Evolutionary conservation across 2,888 invertebrate genomes (phyloP).

Genomic region (Calliopum simillimum): DNA sequence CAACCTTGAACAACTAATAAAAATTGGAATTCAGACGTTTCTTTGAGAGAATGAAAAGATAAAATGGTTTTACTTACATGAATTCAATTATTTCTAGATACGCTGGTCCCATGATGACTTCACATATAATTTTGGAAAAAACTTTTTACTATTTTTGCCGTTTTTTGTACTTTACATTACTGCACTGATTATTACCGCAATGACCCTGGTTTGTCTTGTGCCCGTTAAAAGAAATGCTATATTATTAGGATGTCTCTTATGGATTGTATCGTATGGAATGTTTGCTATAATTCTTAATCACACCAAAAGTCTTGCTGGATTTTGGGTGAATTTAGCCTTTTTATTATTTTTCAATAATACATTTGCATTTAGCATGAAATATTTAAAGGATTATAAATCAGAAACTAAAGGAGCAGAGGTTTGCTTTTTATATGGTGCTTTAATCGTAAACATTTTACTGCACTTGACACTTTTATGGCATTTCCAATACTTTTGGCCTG

Average conservation of each 20-base stretch:
- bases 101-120: too few relatives aligned
- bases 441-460: conserved; percentile 34
- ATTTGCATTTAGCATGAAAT: conserved; percentile 50
- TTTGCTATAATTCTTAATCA: conserved; percentile 50
- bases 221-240: conserved; percentile 46
- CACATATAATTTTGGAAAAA: conserved; percentile 12
- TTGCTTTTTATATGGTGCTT: background rate
- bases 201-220: conserved; percentile 50
- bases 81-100: too few relatives aligned
- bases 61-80: too few relatives aligned
- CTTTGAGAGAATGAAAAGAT: too few relatives aligned
- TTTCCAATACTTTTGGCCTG: conserved; percentile 49
- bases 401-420: background rate
- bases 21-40: too few relatives aligned
- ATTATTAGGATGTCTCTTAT: conserved; percentile 49
- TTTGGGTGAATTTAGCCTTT: conserved; percentile 46
- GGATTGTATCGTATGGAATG: conserved; percentile 54
- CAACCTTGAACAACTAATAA: too few relatives aligned
- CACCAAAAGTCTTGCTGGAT: conserved; percentile 44
- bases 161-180: conserved; percentile 48
- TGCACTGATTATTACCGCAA: conserved; percentile 51
- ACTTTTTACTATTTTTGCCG: conserved; percentile 25
- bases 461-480: conserved; percentile 40
- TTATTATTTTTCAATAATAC: conserved; percentile 54
- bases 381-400: conserved; percentile 38